Percentiles rank a stretch among this genome's conserved stretches.
These are phyloP conservation scores for Pristionchus pacificus DNA, from an alignment of 1,140 invertebrate genomes.

Conservation along the genomic window DNA sequence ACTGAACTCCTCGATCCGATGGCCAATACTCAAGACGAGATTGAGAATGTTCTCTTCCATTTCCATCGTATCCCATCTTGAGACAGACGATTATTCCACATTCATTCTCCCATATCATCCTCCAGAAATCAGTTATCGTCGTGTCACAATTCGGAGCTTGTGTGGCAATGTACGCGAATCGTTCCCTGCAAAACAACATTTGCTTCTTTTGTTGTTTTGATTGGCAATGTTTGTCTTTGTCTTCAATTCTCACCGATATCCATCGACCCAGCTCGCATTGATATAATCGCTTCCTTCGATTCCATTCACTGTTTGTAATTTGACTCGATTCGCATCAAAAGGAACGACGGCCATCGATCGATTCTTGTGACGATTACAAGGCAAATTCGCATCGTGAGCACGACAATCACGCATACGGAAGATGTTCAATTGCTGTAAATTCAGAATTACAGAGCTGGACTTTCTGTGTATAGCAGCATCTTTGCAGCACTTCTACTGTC, in stretches of 20 bases:
- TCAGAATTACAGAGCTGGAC: not conserved
- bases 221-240: not conserved
- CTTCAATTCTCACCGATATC: slow-evolving; percentile 59
- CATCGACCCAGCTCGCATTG: slow-evolving; percentile 96
- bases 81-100: slow-evolving; percentile 98
- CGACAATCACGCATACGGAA: slow-evolving; percentile 87
- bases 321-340: slow-evolving; percentile 87
- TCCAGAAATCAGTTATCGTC: slow-evolving; percentile 96
- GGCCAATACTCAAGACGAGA: slow-evolving; percentile 99
- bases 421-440: slow-evolving; percentile 76
- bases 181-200: slow-evolving; percentile 20
- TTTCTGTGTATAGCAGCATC: too few species aligned
- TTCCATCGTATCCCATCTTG: slow-evolving; percentile 89
- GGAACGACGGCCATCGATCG: slow-evolving; percentile 88
- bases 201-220: not conserved
- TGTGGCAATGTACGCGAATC: slow-evolving; percentile 92
- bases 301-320: slow-evolving; percentile 76
- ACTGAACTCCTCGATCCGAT: slow-evolving; percentile 82
- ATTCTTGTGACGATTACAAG: slow-evolving; percentile 97
- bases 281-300: slow-evolving; percentile 96
- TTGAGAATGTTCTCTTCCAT: too few species aligned
- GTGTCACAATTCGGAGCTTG: slow-evolving; percentile 93
- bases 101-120: slow-evolving; percentile 99
- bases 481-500: not conserved
- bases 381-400: slow-evolving; percentile 89